phyloP scores from a whole-genome alignment of 2,888 invertebrate species.

The Drosophila eohydei region DNA sequence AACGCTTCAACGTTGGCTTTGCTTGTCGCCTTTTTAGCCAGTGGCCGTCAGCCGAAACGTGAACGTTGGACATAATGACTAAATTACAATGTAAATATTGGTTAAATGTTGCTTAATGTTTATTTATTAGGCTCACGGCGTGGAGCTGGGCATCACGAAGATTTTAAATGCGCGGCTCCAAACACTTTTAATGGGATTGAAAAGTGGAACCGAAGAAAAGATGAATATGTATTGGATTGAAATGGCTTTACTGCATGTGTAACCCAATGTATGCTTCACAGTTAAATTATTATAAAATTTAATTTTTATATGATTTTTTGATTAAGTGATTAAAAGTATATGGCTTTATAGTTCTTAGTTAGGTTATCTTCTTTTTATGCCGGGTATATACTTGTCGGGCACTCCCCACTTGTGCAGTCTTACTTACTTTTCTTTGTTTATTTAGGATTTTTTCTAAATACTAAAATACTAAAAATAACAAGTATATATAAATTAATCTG shows the following conservation, averaged over 20 bases:
- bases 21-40: constrained; percentile 30
- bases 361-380: too few species aligned
- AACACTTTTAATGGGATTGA: constrained; percentile 1
- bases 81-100: constrained; percentile 66
- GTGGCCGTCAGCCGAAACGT: constrained; percentile 37
- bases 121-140: constrained; percentile 44
- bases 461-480: too few species aligned
- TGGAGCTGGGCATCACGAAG: constrained; percentile 5
- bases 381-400: too few species aligned
- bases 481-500: too few species aligned
- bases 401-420: too few species aligned
- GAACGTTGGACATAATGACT: constrained; percentile 53
- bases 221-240: not conserved
- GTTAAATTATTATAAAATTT: not conserved
- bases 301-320: too few species aligned
- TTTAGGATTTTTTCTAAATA: too few species aligned
- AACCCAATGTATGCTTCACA: not conserved
- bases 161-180: constrained; percentile 2
- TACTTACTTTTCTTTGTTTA: too few species aligned
- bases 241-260: not conserved
- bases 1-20: constrained; percentile 43
- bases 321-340: too few species aligned
- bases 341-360: too few species aligned
- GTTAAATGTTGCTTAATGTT: constrained; percentile 53
- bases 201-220: not conserved